These are phyloP conservation scores for Galaxea fascicularis DNA, from an alignment of 92 coral and sea anemone genomes.

Conservation along the genomic window DNA sequence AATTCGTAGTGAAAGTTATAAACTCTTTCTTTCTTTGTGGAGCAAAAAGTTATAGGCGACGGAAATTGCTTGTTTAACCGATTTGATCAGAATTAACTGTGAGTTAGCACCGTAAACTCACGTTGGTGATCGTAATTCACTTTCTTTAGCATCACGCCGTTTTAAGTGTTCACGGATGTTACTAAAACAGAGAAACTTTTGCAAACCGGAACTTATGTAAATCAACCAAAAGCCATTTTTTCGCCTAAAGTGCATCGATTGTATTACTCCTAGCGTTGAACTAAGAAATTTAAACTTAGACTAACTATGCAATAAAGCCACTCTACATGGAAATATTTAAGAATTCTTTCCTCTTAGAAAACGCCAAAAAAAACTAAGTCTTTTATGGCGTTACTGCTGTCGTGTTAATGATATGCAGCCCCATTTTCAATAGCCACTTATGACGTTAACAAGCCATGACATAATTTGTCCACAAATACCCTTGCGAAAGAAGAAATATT, in stretches of 20 bases:
- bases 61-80: no score
- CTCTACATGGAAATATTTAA: neutral
- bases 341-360: neutral
- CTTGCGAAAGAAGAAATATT: neutral
- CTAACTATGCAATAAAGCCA: neutral
- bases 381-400: neutral
- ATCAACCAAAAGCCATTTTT: neutral
- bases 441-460: conserved; percentile 23
- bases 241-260: neutral
- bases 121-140: no score
- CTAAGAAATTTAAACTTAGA: neutral
- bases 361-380: neutral
- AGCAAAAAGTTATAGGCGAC: no score
- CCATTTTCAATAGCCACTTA: conserved; percentile 21
- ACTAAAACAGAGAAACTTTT: no score
- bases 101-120: no score
- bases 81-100: no score
- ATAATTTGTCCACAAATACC: neutral
- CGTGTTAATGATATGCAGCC: neutral
- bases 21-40: no score
- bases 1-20: no score
- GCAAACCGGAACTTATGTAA: neutral
- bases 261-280: neutral
- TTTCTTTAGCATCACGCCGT: no score
- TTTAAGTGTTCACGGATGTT: no score